Base-by-base conservation (phyloP, 2,888 invertebrate species). In the Rhagonycha lutea region DNA sequence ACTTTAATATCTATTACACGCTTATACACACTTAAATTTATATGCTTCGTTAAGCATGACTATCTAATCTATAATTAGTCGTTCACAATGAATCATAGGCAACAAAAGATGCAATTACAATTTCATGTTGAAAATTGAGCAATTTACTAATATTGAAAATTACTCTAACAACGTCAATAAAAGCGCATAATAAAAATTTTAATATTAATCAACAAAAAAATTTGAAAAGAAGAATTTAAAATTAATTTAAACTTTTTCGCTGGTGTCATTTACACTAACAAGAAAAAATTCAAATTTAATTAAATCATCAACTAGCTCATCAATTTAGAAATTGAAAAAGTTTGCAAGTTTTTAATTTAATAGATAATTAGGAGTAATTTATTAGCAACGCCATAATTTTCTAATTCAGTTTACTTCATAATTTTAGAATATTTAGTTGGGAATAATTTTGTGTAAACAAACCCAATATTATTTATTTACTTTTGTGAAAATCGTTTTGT, bases 21-120 rank as follows among this genome's bases (percentile, higher is more conserved):
- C 62, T 71, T 74, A 47, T 47, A 78, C 79, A 71, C 75, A 80
- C 80, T 79, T 79, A 80, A 80, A 83, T 83, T 84, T 84, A 83
- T 83, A 83, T 79, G 84, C 82, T 83, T 80, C 82, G 83, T 76
- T 82, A 78, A 84, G 84, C 84, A 80, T 83, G 82, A 84, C 83
- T 82, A 83, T 83, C 83, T 83, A 82, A 83, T 82, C 81, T 81
- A 80, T 82, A 84, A 84, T 84, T 83, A 79, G 74, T 77, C 82
- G 79, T 76, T 76, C 72, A 76, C 65, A 74, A 74, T 75, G 70
- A 79, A 76, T 76, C 78, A 79, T 80, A 79, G 72, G 69, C 71
- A 70, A 74, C 68, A 71, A 60, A 72, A 65, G 62, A 62, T 23
- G 18, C 63, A 47, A 47, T 47, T 47, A 47, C 47, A 47, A 47